Evolutionary conservation across 2,113 vertebrate species (phyloP).

Genomic region (Dicerorhinus sumatrensis): DNA sequence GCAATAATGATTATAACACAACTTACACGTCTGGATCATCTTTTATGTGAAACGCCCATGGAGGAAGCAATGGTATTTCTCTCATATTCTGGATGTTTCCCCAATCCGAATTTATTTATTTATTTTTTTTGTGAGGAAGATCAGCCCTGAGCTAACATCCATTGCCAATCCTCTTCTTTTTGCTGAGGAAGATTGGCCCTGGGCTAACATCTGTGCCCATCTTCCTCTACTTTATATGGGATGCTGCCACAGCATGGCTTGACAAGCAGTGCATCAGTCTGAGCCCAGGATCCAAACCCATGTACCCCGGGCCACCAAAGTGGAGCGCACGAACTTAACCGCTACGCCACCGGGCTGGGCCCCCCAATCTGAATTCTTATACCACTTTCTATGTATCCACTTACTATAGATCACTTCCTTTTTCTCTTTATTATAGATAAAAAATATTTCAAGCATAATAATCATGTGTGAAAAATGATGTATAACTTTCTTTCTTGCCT

Average conservation of each 20-base stretch:
- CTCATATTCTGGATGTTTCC: neutral
- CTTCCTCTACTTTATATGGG: too few species aligned
- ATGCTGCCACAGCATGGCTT: too few species aligned
- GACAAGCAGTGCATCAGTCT: too few species aligned
- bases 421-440: slow-evolving; percentile 1
- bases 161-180: too few species aligned
- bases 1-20: neutral
- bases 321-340: too few species aligned
- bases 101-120: neutral
- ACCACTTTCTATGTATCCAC: neutral
- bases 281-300: too few species aligned
- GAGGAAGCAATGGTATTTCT: neutral
- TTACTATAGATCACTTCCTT: neutral
- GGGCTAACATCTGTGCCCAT: too few species aligned
- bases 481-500: neutral
- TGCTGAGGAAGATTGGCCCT: too few species aligned
- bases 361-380: neutral
- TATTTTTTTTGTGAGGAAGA: too few species aligned
- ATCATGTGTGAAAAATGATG: neutral
- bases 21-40: neutral
- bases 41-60: neutral
- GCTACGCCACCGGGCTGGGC: too few species aligned
- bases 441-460: neutral
- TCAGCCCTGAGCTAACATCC: too few species aligned
- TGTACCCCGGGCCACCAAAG: too few species aligned